A percentile compares a stretch with the other conserved stretches of the same genome.
These are phyloP conservation scores for Poliocrania exsul DNA, from an alignment of 2,797 vertebrate species.

Conservation along the genomic window DNA sequence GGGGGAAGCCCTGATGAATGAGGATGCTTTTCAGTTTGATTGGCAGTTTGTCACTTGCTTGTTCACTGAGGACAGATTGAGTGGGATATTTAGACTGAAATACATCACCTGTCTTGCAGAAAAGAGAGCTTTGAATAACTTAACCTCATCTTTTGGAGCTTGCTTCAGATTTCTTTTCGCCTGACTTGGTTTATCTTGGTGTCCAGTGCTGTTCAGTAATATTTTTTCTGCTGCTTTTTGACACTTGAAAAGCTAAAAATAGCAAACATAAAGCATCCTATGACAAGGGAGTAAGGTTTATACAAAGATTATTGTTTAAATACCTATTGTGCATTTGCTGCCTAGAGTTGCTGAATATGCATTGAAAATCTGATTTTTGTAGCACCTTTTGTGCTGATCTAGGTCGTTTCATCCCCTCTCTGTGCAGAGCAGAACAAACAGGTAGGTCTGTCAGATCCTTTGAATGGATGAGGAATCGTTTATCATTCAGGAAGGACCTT, in stretches of 20 bases:
- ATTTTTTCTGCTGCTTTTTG: conserved; percentile 1
- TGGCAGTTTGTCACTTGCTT: conserved; percentile 21
- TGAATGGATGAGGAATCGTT: not conserved
- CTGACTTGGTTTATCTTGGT: not conserved
- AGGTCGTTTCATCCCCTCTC: not conserved
- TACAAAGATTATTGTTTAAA: conserved; percentile 6
- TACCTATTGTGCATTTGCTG: conserved; percentile 5
- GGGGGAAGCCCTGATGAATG: not conserved
- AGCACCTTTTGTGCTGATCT: not conserved
- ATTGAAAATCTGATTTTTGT: not conserved
- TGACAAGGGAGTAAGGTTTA: not conserved
- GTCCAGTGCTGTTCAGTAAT: not conserved
- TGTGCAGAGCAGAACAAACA: not conserved
- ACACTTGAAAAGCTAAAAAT: conserved; percentile 18
- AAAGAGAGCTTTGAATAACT: not conserved
- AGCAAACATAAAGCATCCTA: not conserved
- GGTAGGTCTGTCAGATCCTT: not conserved
- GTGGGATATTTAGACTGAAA: conserved; percentile 22
- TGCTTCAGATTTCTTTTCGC: not conserved
- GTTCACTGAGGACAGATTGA: not conserved
- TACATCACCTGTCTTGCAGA: conserved; percentile 26
- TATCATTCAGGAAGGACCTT: not conserved
- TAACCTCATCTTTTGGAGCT: not conserved
- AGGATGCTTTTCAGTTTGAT: not conserved
- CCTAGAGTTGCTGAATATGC: conserved; percentile 1